phyloP scores from a whole-genome alignment of 2,888 invertebrate genomes.

The Rhogogaster chlorosoma region DNA sequence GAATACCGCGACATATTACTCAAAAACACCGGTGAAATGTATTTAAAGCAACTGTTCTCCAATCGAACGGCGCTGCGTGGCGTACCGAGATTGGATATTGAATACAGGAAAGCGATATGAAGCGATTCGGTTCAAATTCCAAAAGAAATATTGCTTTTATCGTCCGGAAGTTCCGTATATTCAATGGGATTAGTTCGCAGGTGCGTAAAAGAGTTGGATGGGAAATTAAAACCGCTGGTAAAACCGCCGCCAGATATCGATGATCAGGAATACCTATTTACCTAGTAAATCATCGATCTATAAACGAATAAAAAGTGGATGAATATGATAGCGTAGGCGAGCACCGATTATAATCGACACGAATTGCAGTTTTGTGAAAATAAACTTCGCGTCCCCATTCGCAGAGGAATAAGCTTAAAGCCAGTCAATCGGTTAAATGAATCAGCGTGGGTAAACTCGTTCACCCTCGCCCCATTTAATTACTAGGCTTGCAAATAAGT shows the following conservation, averaged over 20 bases:
- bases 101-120: not conserved
- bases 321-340: not conserved
- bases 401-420: not conserved
- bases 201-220: not conserved
- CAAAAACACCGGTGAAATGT: slow-evolving; percentile 8
- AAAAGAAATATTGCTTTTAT: slow-evolving; percentile 34
- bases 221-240: not conserved
- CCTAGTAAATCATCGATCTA: not conserved
- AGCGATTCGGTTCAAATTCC: not conserved
- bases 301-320: not conserved
- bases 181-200: slow-evolving; percentile 33
- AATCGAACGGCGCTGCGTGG: not conserved
- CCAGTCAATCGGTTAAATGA: slow-evolving; percentile 46
- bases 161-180: not conserved
- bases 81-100: slow-evolving; percentile 37
- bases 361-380: not conserved
- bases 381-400: not conserved
- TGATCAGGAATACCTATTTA: not conserved
- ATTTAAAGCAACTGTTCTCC: slow-evolving; percentile 20
- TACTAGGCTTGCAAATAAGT: slow-evolving; percentile 43
- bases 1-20: not conserved
- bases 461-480: slow-evolving; percentile 39
- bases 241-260: not conserved
- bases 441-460: slow-evolving; percentile 42
- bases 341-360: not conserved